Conservation (phyloP, 2,888 invertebrate species). For the Volucella inflata region DNA sequence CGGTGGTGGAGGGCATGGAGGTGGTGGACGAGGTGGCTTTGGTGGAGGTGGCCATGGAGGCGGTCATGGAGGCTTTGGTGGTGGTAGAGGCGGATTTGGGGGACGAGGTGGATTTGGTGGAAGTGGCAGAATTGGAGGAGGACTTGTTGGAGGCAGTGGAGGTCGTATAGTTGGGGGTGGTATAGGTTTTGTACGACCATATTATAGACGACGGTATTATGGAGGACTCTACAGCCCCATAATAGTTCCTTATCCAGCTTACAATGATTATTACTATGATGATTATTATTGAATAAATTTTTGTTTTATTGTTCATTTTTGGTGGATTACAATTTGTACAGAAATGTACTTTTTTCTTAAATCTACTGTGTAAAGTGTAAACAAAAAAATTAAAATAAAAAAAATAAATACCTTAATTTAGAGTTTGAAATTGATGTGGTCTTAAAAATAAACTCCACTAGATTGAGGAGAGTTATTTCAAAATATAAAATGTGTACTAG, state of each 20-base stretch:
- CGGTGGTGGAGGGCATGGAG: conserved; percentile 38
- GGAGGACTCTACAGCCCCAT: conserved; percentile 21
- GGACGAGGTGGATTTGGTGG: conserved; percentile 24
- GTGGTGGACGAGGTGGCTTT: conserved; percentile 32
- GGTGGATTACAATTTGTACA: conserved; percentile 74
- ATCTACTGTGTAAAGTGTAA: conserved; percentile 51
- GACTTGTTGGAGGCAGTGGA: not conserved
- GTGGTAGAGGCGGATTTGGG: conserved; percentile 28
- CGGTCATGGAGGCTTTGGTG: conserved; percentile 36
- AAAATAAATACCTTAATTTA: conserved; percentile 10
- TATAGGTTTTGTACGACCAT: not conserved
- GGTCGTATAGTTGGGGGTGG: not conserved
- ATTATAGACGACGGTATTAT: conserved; percentile 10
- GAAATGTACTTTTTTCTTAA: conserved; percentile 51
- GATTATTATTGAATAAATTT: conserved; percentile 56
- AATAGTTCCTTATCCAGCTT: conserved; percentile 25
- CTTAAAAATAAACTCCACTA: conserved; percentile 59
- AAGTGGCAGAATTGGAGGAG: not conserved
- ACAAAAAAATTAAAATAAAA: conserved; percentile 33
- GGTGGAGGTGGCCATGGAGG: conserved; percentile 31
- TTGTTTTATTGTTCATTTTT: conserved; percentile 68
- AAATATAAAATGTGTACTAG: conserved; percentile 22
- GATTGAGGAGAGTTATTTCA: conserved; percentile 31
- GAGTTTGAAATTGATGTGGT: conserved; percentile 35
- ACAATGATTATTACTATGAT: conserved; percentile 20